A percentile compares a stretch with the other conserved stretches of the same genome.
Evolutionary conservation across 2,888 invertebrate species (phyloP).

Genomic region (Cybosia mesomella): DNA sequence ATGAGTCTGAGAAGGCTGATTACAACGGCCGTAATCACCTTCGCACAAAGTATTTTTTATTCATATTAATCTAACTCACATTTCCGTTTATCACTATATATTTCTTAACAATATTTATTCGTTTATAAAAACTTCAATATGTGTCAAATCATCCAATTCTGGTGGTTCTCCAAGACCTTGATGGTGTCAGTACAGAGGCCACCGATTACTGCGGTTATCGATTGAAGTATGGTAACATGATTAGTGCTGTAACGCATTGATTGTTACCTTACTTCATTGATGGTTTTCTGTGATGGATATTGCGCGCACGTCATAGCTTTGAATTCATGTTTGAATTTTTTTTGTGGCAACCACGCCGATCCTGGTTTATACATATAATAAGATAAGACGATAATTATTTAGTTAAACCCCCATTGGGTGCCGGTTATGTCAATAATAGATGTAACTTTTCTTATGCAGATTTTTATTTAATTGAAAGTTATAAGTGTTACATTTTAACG

Average conservation of each 20-base stretch:
- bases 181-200: not conserved
- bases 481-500: constrained; percentile 80
- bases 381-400: constrained; percentile 8
- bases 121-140: not conserved
- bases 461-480: constrained; percentile 82
- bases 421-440: constrained; percentile 71
- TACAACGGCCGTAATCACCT: not conserved
- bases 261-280: not conserved
- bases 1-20: not conserved
- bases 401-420: constrained; percentile 13
- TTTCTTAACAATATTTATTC: not conserved
- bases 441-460: constrained; percentile 70
- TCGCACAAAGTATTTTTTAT: not conserved
- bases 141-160: not conserved
- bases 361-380: not conserved
- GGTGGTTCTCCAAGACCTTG: not conserved
- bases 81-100: not conserved
- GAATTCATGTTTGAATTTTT: not conserved
- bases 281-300: not conserved
- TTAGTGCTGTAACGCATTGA: not conserved
- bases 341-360: not conserved
- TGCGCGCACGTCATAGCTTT: no score
- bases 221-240: not conserved
- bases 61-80: not conserved
- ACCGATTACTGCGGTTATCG: not conserved